Evolutionary conservation across 1,140 invertebrate genomes (phyloP).

Genomic region (Drosophila nannoptera): DNA sequence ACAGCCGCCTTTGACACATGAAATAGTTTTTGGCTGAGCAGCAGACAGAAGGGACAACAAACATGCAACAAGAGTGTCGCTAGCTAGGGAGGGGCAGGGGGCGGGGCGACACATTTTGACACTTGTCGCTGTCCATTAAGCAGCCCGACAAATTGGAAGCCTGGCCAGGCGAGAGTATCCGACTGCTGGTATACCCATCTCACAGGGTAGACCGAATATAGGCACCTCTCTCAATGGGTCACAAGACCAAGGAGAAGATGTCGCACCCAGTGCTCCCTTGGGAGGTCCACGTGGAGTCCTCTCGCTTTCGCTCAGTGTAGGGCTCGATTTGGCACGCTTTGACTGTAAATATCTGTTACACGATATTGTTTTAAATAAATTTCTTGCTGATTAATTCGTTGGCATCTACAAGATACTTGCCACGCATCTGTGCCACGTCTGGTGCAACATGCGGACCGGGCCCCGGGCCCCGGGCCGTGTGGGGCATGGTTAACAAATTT

Average conservation of each 20-base stretch:
- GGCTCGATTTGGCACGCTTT: neutral
- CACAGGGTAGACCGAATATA: too few species aligned
- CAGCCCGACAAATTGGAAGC: constrained; percentile 46
- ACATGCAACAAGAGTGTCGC: neutral
- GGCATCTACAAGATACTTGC: constrained; percentile 53
- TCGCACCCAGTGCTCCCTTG: neutral
- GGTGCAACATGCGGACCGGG: constrained; percentile 4
- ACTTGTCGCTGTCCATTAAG: constrained; percentile 40
- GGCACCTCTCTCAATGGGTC: too few species aligned
- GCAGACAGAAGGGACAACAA: neutral
- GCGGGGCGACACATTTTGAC: constrained; percentile 20
- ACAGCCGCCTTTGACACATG: constrained; percentile 41
- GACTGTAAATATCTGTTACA: neutral
- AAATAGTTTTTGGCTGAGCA: constrained; percentile 39
- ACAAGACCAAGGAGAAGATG: too few species aligned
- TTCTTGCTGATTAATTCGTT: constrained; percentile 42
- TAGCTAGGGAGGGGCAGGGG: neutral
- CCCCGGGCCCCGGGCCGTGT: constrained; percentile 17
- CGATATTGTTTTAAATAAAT: constrained; percentile 4
- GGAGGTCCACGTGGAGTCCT: neutral
- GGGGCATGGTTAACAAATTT: constrained; percentile 61
- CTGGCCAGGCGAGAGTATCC: neutral
- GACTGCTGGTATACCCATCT: too few species aligned
- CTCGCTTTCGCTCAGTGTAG: neutral
- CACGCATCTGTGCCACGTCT: constrained; percentile 13